These are phyloP conservation scores for Oscheius sp. DNA, from an alignment of 1,140 invertebrate species.

Conservation along the genomic window DNA sequence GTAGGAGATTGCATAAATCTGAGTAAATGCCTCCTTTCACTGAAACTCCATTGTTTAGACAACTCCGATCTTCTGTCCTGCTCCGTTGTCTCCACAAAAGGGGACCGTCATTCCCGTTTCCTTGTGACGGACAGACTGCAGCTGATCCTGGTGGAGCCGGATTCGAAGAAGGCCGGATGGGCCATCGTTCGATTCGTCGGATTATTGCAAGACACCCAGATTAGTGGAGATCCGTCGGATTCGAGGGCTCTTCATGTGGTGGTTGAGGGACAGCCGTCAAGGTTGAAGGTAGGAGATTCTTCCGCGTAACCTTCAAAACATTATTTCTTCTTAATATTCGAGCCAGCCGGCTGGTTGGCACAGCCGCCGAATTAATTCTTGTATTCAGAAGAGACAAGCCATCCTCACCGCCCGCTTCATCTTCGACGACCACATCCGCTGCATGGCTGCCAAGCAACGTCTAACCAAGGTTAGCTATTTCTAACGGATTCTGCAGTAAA, in stretches of 20 bases:
- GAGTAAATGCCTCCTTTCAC: conserved; percentile 69
- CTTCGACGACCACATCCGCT: conserved; percentile 97
- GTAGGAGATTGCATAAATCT: conserved; percentile 86
- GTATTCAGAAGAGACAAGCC: conserved; percentile 61
- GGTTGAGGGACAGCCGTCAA: conserved; percentile 71
- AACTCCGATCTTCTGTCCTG: conserved; percentile 95
- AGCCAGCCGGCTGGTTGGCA: conserved; percentile 10
- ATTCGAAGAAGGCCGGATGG: conserved; percentile 86
- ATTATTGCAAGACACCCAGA: conserved; percentile 70
- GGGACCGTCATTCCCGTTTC: conserved; percentile 74
- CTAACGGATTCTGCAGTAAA: no score
- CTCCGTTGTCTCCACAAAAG: conserved; percentile 81
- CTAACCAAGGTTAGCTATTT: conserved; percentile 82
- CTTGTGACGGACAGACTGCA: conserved; percentile 90
- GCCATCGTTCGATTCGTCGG: conserved; percentile 89
- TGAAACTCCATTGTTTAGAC: conserved; percentile 69
- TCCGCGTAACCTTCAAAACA: neutral
- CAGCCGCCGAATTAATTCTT: conserved; percentile 62
- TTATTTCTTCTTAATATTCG: neutral
- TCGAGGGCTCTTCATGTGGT: conserved; percentile 90
- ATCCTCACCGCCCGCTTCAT: conserved; percentile 86
- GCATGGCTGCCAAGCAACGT: conserved; percentile 73
- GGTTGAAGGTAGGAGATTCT: neutral
- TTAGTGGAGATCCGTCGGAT: conserved; percentile 88
- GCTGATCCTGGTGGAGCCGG: conserved; percentile 92